Percentiles rank a stretch among this genome's conserved stretches.
phyloP scores from a whole-genome alignment of 2,797 vertebrate species.

The Menidia menidia region DNA sequence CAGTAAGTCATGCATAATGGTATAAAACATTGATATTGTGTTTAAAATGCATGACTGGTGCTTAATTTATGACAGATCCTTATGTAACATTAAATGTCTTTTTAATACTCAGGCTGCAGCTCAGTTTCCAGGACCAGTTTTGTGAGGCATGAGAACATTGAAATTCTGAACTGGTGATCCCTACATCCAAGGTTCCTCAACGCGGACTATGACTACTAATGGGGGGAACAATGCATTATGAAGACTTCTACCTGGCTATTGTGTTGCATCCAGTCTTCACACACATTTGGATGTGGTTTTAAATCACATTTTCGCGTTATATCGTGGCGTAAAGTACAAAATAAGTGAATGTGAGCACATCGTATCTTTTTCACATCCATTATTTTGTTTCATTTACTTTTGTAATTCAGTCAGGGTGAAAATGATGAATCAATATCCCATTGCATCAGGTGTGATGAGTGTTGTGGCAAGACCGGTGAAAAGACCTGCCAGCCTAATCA shows the following conservation, averaged over 20 bases:
- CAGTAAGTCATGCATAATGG: conserved; percentile 24
- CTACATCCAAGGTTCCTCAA: conserved; percentile 8
- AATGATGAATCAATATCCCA: conserved; percentile 47
- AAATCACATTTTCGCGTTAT: neutral
- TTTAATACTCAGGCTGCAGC: conserved; percentile 11
- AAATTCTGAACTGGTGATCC: conserved; percentile 20
- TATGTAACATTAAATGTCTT: conserved; percentile 40
- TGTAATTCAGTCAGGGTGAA: conserved; percentile 31
- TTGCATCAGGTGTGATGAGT: conserved; percentile 55
- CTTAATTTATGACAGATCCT: conserved; percentile 31
- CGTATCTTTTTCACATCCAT: neutral
- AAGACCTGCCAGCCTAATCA: conserved; percentile 52
- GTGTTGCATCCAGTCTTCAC: neutral
- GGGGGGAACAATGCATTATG: conserved; percentile 18
- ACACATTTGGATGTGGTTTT: neutral
- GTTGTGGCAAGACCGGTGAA: conserved; percentile 54
- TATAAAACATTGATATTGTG: conserved; percentile 22
- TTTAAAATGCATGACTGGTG: conserved; percentile 22
- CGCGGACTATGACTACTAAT: conserved; percentile 1
- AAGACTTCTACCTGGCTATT: neutral
- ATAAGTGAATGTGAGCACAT: conserved; percentile 21
- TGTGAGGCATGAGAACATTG: conserved; percentile 20
- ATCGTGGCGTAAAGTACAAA: conserved; percentile 13
- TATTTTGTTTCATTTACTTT: conserved; percentile 28
- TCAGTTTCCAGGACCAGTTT: conserved; percentile 1